These are phyloP conservation scores for Pomacea canaliculata DNA, from an alignment of 2,888 invertebrate genomes.

Conservation along the genomic window DNA sequence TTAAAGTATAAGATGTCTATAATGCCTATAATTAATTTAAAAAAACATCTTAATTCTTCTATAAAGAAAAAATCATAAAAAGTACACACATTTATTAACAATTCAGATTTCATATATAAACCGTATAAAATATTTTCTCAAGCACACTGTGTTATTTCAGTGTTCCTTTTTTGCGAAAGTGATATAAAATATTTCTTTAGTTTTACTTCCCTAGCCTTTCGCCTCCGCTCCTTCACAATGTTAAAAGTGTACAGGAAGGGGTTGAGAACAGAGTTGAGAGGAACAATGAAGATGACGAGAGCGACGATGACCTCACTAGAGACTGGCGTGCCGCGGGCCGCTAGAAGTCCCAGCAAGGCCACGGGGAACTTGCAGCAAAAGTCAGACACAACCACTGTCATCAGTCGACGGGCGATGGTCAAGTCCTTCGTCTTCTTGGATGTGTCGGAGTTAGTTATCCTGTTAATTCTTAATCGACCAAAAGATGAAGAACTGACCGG, in stretches of 20 bases:
- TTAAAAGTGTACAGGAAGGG: neutral
- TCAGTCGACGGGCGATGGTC: constrained; percentile 1
- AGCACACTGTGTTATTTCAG: too few species aligned
- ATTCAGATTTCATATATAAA: too few species aligned
- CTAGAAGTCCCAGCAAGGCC: neutral
- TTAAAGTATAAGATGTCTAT: too few species aligned
- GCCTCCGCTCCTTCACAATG: neutral
- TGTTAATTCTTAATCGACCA: neutral
- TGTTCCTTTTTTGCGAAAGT: neutral
- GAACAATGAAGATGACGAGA: neutral
- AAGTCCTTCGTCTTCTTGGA: neutral
- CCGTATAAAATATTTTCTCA: too few species aligned
- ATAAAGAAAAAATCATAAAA: too few species aligned
- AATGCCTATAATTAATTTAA: too few species aligned
- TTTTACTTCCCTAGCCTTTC: neutral
- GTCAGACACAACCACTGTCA: neutral
- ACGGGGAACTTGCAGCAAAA: neutral
- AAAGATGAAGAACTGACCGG: neutral
- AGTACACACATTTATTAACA: too few species aligned
- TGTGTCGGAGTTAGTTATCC: neutral
- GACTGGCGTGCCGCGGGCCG: neutral
- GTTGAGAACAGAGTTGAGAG: neutral
- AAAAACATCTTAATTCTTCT: too few species aligned
- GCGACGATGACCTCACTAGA: neutral
- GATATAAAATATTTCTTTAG: neutral